phyloP scores from a whole-genome alignment of 2,113 vertebrate genomes.

The Thermophis baileyi region DNA sequence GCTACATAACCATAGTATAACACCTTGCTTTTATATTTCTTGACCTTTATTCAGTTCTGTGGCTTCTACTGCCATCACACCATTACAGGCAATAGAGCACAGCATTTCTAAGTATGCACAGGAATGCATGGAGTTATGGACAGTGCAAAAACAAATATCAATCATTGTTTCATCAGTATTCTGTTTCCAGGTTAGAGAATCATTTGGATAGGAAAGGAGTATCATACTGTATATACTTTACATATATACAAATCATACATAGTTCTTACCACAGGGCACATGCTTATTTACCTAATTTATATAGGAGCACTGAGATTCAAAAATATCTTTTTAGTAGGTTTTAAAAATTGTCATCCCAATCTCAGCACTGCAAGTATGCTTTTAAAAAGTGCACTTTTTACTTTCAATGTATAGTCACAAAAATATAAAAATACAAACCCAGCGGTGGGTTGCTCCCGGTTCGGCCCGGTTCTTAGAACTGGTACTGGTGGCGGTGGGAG shows the following conservation, averaged over 20 bases:
- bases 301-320: not conserved
- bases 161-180: not conserved
- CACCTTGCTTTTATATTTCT: not conserved
- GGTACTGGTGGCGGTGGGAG: too few relatives aligned
- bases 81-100: not conserved
- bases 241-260: not conserved
- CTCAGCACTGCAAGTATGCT: not conserved
- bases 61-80: not conserved
- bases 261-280: not conserved
- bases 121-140: too few relatives aligned
- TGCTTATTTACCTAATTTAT: not conserved
- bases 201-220: not conserved
- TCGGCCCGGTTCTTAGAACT: too few relatives aligned
- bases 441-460: too few relatives aligned
- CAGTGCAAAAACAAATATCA: not conserved
- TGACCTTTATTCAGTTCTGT: not conserved
- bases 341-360: not conserved
- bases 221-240: not conserved
- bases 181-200: not conserved
- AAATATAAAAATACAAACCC: not conserved
- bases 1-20: not conserved
- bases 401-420: not conserved
- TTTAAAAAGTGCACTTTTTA: not conserved
- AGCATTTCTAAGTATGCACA: not conserved
- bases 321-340: not conserved